These are phyloP conservation scores for Lytechinus pictus DNA, from an alignment of 35 echinoderm and acorn worm genomes.

Conservation along the genomic window DNA sequence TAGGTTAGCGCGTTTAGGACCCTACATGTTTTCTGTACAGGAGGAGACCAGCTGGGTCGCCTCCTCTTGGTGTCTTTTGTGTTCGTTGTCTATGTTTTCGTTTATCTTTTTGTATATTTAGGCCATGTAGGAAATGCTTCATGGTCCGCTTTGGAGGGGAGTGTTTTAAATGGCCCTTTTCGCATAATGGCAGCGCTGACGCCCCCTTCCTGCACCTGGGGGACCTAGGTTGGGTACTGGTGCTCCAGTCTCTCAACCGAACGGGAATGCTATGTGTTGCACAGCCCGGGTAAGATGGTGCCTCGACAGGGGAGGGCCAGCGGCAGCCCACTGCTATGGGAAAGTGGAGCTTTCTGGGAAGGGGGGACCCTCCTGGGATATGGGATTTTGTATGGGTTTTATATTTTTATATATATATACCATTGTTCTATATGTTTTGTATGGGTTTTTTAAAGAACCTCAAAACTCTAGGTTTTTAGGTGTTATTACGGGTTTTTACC, in stretches of 20 bases:
- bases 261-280: not conserved
- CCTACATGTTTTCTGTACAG: too few species aligned
- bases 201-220: not conserved
- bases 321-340: too few species aligned
- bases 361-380: too few species aligned
- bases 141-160: not conserved
- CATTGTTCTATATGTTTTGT: too few species aligned
- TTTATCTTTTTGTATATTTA: not conserved
- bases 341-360: too few species aligned
- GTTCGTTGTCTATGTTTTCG: not conserved
- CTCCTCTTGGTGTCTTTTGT: not conserved
- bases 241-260: not conserved
- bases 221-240: not conserved
- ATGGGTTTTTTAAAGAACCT: too few species aligned
- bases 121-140: not conserved
- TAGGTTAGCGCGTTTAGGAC: not conserved
- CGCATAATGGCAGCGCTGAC: not conserved
- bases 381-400: too few species aligned
- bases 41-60: not conserved
- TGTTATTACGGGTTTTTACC: too few species aligned
- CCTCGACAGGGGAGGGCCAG: not conserved
- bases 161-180: not conserved
- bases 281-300: not conserved
- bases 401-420: too few species aligned
- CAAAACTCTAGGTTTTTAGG: too few species aligned